Conservation (phyloP, 2,113 vertebrate species). For the Spea multiplicata region DNA sequence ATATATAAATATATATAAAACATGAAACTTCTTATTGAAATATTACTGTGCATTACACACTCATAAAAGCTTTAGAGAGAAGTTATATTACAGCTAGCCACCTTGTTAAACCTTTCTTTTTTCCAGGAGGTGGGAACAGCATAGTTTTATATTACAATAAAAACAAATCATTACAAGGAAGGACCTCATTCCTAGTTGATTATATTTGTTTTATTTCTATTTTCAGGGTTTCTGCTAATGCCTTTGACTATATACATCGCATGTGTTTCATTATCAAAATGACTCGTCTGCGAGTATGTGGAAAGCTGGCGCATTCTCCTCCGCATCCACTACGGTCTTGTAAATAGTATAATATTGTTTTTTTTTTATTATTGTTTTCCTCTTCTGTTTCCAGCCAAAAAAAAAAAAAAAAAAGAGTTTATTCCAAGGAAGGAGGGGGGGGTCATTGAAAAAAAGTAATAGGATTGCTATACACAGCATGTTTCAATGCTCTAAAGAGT, state of each 20-base stretch:
- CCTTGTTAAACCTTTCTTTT: constrained; percentile 35
- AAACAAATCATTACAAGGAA: constrained; percentile 46
- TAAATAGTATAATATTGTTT: constrained; percentile 26
- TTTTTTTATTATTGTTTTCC: constrained; percentile 34
- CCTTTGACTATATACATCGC: constrained; percentile 27
- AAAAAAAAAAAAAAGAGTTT: constrained; percentile 4
- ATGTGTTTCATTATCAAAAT: constrained; percentile 46
- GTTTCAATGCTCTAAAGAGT: constrained; percentile 39
- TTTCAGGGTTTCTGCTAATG: constrained; percentile 36
- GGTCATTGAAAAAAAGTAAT: constrained; percentile 18
- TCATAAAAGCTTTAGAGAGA: constrained; percentile 43
- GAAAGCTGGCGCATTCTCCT: constrained; percentile 12
- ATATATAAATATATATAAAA: neutral
- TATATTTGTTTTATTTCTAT: constrained; percentile 45
- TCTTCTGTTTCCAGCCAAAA: constrained; percentile 29
- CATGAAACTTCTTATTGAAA: constrained; percentile 40
- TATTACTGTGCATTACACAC: constrained; percentile 41
- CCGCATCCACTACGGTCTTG: constrained; percentile 30
- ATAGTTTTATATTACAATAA: constrained; percentile 47
- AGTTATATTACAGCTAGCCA: constrained; percentile 40
- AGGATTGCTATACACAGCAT: constrained; percentile 23
- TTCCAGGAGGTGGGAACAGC: constrained; percentile 46
- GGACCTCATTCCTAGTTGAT: constrained; percentile 39
- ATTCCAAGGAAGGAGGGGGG: constrained; percentile 30
- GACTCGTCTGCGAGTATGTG: constrained; percentile 12